Evolutionary conservation across 1,140 invertebrate species (phyloP).

Genomic region (Ips nitidus): DNA sequence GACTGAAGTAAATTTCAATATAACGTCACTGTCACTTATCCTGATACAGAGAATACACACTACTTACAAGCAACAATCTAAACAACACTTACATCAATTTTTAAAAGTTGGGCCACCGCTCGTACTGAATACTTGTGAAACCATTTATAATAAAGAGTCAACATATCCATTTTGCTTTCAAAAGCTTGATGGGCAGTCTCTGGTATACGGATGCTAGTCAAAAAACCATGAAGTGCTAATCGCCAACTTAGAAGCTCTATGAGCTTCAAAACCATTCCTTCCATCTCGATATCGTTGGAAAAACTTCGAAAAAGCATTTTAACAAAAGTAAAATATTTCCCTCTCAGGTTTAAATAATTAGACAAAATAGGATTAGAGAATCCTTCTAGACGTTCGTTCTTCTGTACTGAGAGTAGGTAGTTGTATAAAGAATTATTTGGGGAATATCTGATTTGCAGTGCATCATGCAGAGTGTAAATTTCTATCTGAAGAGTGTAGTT

Average conservation of each 20-base stretch:
- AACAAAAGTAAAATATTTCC: slow-evolving; percentile 13
- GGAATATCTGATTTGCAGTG: slow-evolving; percentile 10
- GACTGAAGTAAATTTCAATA: no score
- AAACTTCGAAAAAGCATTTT: slow-evolving; percentile 11
- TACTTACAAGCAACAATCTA: no score
- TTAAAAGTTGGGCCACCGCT: slow-evolving; percentile 45
- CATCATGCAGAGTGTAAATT: slow-evolving; percentile 18
- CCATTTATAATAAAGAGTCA: slow-evolving; percentile 60
- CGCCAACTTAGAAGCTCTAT: slow-evolving; percentile 29
- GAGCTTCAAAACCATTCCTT: slow-evolving; percentile 14
- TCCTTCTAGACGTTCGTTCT: slow-evolving; percentile 8
- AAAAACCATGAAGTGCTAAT: slow-evolving; percentile 23
- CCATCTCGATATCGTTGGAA: neutral
- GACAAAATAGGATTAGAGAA: slow-evolving; percentile 9
- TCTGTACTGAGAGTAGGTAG: slow-evolving; percentile 18
- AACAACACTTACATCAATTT: slow-evolving; percentile 12
- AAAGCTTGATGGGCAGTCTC: slow-evolving; percentile 1
- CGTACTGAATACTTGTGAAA: slow-evolving; percentile 56
- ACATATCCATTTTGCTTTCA: slow-evolving; percentile 40
- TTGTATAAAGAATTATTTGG: slow-evolving; percentile 18
- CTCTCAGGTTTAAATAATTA: slow-evolving; percentile 13
- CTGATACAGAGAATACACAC: no score
- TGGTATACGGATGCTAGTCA: slow-evolving; percentile 17
- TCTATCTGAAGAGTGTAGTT: slow-evolving; percentile 28
- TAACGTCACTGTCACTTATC: no score